Evolutionary conservation across 2,797 vertebrate genomes (phyloP).

Genomic region (Sparus aurata): DNA sequence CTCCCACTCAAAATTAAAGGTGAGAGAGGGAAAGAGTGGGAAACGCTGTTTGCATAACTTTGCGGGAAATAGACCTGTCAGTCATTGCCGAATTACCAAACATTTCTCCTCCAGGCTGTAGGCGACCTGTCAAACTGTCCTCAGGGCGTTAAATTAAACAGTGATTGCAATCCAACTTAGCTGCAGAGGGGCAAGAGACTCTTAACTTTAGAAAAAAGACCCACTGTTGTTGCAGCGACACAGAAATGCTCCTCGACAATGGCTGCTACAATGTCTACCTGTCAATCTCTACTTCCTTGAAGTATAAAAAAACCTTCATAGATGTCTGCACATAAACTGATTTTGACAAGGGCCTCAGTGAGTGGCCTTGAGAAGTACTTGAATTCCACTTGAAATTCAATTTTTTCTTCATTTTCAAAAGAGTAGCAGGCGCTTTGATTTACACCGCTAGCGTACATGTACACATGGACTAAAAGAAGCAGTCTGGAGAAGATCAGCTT

Average conservation of each 20-base stretch:
- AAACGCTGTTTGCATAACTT: slow-evolving; percentile 42
- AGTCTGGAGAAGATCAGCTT: slow-evolving; percentile 40
- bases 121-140: slow-evolving; percentile 43
- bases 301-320: slow-evolving; percentile 18
- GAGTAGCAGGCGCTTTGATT: slow-evolving; percentile 6
- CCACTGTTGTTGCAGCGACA: slow-evolving; percentile 5
- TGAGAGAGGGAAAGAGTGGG: slow-evolving; percentile 17
- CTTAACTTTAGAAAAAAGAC: slow-evolving; percentile 17
- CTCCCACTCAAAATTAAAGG: slow-evolving; percentile 49
- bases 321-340: slow-evolving; percentile 11
- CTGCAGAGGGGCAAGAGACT: slow-evolving; percentile 12
- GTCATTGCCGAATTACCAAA: slow-evolving; percentile 33
- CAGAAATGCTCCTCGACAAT: neutral
- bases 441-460: neutral
- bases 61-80: slow-evolving; percentile 48
- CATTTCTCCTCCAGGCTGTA: slow-evolving; percentile 34
- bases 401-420: slow-evolving; percentile 18
- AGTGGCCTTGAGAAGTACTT: slow-evolving; percentile 11
- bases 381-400: slow-evolving; percentile 26
- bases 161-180: slow-evolving; percentile 26
- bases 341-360: slow-evolving; percentile 12
- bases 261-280: slow-evolving; percentile 1
- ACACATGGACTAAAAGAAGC: slow-evolving; percentile 7
- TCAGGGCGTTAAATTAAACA: slow-evolving; percentile 32
- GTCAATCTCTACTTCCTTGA: slow-evolving; percentile 2